phyloP scores from a whole-genome alignment of 1,140 invertebrate genomes.

The Pogonomyrmex californicus region DNA sequence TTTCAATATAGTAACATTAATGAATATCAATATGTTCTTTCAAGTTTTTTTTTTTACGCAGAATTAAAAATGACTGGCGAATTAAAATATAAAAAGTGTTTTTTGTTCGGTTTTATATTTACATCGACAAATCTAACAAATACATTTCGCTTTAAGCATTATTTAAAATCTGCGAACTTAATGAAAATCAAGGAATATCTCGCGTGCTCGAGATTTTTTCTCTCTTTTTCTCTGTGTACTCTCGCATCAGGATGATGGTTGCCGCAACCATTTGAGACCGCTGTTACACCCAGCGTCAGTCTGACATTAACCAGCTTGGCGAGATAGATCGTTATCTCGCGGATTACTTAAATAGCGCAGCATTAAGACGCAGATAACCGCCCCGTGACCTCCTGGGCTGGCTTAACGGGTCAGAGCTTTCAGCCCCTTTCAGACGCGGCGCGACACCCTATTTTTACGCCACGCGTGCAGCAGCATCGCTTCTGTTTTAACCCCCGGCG shows the following conservation, averaged over 20 bases:
- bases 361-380: slow-evolving; percentile 60
- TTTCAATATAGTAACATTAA: not conserved
- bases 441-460: slow-evolving; percentile 60
- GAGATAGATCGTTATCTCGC: slow-evolving; percentile 51
- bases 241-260: slow-evolving; percentile 21
- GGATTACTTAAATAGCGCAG: slow-evolving; percentile 59
- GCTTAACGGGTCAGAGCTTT: slow-evolving; percentile 60
- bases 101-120: not conserved
- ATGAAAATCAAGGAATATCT: not conserved
- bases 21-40: not conserved
- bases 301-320: slow-evolving; percentile 34
- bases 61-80: not conserved
- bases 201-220: not conserved
- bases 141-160: not conserved
- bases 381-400: slow-evolving; percentile 39
- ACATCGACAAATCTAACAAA: not conserved
- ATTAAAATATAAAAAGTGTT: not conserved
- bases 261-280: not conserved
- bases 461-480: not conserved
- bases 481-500: slow-evolving; percentile 31
- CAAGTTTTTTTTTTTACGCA: not conserved
- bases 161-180: not conserved
- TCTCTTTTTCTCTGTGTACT: not conserved
- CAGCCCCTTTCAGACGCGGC: slow-evolving; percentile 41
- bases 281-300: slow-evolving; percentile 11